These are phyloP conservation scores for Ptychoptera contaminata DNA, from an alignment of 2,888 invertebrate genomes.

Conservation along the genomic window DNA sequence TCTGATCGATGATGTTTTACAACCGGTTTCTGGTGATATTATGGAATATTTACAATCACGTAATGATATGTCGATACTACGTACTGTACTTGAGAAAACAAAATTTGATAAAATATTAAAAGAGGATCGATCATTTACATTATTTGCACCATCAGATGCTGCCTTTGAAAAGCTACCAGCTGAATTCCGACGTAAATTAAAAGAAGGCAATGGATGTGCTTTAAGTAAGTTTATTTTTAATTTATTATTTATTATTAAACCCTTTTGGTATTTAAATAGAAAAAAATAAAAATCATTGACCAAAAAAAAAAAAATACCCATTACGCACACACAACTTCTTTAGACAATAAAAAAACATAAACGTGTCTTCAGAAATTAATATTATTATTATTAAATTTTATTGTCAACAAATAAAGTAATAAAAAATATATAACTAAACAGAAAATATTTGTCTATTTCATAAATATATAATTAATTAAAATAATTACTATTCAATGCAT, in stretches of 20 bases:
- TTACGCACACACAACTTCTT: too few species aligned
- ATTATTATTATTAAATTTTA: too few species aligned
- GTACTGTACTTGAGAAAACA: slow-evolving; percentile 37
- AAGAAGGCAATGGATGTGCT: slow-evolving; percentile 41
- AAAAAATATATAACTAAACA: too few species aligned
- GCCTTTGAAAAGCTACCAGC: slow-evolving; percentile 45
- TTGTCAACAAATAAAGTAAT: too few species aligned
- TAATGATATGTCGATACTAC: slow-evolving; percentile 40
- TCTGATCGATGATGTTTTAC: slow-evolving; percentile 41
- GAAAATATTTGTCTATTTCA: too few species aligned
- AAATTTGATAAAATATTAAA: slow-evolving; percentile 38
- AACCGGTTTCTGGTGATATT: slow-evolving; percentile 37
- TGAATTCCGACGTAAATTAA: slow-evolving; percentile 34
- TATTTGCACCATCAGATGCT: slow-evolving; percentile 49
- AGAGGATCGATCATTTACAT: slow-evolving; percentile 37
- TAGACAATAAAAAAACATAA: too few species aligned
- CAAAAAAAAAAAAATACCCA: too few species aligned
- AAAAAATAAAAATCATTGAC: too few species aligned
- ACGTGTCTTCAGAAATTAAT: too few species aligned
- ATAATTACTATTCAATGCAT: too few species aligned
- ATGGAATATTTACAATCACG: slow-evolving; percentile 41
- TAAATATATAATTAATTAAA: too few species aligned
- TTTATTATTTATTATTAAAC: background rate
- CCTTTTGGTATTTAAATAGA: too few species aligned
- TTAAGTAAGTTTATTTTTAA: slow-evolving; percentile 32